A percentile compares a stretch with the other conserved stretches of the same genome.
Conservation (phyloP, 2,797 vertebrate species). For the Lophotriccus pileatus region DNA sequence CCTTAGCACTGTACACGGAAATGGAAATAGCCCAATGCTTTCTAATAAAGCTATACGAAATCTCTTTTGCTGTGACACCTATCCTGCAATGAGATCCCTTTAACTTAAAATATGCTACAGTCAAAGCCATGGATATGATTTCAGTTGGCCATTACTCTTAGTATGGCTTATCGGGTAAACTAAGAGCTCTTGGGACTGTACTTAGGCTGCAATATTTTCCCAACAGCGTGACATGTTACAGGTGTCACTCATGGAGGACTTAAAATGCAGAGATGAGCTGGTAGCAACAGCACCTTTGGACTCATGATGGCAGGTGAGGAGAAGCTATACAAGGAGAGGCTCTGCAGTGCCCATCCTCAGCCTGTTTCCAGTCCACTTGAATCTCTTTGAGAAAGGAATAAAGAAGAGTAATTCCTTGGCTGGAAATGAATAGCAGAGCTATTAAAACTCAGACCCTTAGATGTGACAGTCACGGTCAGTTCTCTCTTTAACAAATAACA, state of each 20-base stretch:
- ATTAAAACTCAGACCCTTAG: background rate
- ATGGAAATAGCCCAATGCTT: background rate
- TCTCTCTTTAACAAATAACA: background rate
- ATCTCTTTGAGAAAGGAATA: background rate
- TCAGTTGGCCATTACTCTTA: background rate
- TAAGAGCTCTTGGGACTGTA: background rate
- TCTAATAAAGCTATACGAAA: background rate
- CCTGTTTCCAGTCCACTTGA: background rate
- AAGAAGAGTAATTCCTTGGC: background rate
- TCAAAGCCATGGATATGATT: background rate
- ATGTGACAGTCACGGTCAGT: background rate
- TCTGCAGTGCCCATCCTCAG: background rate
- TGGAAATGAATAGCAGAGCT: background rate
- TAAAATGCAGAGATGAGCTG: background rate
- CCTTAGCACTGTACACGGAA: background rate
- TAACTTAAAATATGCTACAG: background rate
- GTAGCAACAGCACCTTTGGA: background rate
- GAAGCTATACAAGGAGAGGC: background rate
- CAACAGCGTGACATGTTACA: background rate
- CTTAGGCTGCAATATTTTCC: background rate
- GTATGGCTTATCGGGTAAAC: background rate
- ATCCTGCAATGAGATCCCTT: background rate
- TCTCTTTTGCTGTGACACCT: background rate
- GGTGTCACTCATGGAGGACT: background rate
- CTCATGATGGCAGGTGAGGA: background rate